Evolutionary conservation across 1,140 invertebrate genomes (phyloP).

Genomic region (Caenorhabditis inopinata): DNA sequence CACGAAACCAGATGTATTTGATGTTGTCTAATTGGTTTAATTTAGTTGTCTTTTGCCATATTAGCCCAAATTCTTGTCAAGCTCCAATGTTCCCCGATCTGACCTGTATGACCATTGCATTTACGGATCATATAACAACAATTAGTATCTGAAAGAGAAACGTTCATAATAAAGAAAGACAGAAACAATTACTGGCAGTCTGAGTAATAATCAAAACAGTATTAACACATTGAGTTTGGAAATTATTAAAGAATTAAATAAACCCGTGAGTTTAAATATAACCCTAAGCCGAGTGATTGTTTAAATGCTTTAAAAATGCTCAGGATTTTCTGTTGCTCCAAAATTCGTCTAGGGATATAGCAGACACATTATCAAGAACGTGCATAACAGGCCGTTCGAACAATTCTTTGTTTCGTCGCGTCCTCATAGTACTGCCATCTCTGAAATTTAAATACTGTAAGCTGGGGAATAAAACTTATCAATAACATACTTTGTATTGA

Average conservation of each 20-base stretch:
- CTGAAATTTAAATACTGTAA: background rate
- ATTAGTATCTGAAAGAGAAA: too few species aligned
- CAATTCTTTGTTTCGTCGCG: background rate
- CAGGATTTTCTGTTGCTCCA: conserved; percentile 40
- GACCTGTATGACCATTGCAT: too few species aligned
- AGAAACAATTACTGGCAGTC: background rate
- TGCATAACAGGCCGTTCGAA: conserved; percentile 39
- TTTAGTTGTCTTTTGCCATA: background rate
- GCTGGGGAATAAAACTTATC: background rate
- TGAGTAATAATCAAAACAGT: background rate
- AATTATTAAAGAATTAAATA: background rate
- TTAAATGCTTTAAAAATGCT: background rate
- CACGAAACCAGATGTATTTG: background rate
- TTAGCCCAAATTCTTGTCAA: background rate
- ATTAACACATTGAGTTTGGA: background rate
- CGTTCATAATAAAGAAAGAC: conserved; percentile 14
- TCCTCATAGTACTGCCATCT: conserved; percentile 1
- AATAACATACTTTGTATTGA: background rate
- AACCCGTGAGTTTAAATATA: background rate
- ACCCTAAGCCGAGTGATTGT: background rate
- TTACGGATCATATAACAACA: background rate
- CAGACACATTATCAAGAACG: conserved; percentile 42
- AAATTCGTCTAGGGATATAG: conserved; percentile 43
- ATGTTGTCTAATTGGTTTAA: conserved; percentile 5
- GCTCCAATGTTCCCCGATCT: too few species aligned